A percentile compares a stretch with the other conserved stretches of the same genome.
Conservation (phyloP, 2,113 vertebrate genomes). For the Paradoxurus hermaphroditus region DNA sequence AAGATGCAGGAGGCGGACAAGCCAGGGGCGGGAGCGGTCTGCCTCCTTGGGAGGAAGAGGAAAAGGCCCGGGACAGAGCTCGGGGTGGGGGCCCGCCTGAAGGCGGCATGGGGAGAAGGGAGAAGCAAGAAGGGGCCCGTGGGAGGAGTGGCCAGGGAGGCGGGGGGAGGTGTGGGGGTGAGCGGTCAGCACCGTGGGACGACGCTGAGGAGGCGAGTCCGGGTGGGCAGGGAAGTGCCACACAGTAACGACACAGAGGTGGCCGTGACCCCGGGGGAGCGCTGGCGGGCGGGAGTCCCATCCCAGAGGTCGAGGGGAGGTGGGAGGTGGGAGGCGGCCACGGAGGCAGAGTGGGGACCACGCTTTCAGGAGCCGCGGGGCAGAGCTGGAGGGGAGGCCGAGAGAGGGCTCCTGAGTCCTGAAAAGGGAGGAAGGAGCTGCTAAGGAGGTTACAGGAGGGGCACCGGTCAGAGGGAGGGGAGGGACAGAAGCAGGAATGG, state of each 20-base stretch:
- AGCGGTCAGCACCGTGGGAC: not conserved
- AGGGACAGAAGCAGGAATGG: not conserved
- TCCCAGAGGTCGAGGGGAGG: not conserved
- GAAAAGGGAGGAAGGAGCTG: not conserved
- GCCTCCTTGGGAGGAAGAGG: not conserved
- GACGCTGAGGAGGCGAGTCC: not conserved
- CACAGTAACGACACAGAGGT: fast-evolving
- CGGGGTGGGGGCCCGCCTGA: not conserved
- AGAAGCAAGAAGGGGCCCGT: not conserved
- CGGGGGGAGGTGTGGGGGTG: too few species aligned
- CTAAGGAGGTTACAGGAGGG: not conserved
- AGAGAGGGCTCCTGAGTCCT: not conserved
- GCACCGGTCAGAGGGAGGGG: not conserved
- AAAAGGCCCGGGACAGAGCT: not conserved
- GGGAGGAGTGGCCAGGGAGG: not conserved
- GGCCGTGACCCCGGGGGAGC: not conserved
- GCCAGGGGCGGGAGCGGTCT: not conserved
- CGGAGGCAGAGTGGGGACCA: too few species aligned
- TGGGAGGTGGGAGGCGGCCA: fast-evolving
- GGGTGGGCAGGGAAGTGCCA: not conserved
- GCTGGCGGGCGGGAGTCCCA: not conserved
- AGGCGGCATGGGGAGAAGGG: not conserved
- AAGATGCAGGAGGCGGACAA: not conserved
- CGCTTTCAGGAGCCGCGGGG: not conserved
- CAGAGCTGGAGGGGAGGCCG: not conserved